These are phyloP conservation scores for Atrichornis clamosus DNA, from an alignment of 2,113 vertebrate species.

Conservation along the genomic window DNA sequence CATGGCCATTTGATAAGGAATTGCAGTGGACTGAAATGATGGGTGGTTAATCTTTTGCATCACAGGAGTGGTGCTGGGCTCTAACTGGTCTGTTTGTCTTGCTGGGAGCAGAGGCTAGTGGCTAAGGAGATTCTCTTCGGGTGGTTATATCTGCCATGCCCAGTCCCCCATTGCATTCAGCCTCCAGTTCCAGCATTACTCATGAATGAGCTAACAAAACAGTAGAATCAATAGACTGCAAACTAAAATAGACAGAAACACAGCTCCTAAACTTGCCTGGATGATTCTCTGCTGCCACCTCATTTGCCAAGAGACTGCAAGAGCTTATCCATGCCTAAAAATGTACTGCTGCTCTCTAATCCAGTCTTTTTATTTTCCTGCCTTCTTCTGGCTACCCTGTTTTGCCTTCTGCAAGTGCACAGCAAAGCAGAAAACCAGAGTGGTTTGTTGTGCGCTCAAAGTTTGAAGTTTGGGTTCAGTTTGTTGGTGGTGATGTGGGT, in stretches of 20 bases:
- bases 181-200: neutral
- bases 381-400: neutral
- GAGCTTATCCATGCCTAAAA: neutral
- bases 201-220: neutral
- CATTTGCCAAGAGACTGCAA: neutral
- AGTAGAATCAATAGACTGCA: neutral
- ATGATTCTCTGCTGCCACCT: neutral
- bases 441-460: neutral
- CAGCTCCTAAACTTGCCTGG: neutral
- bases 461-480: neutral
- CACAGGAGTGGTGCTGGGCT: neutral
- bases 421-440: neutral
- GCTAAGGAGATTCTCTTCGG: neutral
- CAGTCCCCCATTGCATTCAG: neutral
- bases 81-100: neutral
- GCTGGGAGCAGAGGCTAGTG: neutral
- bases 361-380: neutral
- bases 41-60: neutral
- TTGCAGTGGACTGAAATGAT: neutral
- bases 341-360: neutral
- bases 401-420: neutral
- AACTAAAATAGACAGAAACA: constrained; percentile 3
- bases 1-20: neutral
- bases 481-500: neutral
- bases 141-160: neutral